A percentile compares a stretch with the other conserved stretches of the same genome.
Conservation (phyloP, 2,797 vertebrate genomes). For the Megalops cyprinoides region DNA sequence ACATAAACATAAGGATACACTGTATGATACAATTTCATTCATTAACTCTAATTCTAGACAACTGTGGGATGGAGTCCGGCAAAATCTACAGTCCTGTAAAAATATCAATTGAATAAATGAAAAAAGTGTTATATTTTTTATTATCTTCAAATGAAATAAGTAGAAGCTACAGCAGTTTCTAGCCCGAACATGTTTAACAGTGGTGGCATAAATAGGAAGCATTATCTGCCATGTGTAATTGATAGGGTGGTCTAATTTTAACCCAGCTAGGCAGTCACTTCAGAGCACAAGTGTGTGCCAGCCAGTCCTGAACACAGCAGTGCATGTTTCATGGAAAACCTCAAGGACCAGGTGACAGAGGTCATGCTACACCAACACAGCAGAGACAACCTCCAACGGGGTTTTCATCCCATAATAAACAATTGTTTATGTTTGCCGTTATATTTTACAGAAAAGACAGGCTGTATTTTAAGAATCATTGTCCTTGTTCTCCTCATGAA, state of each 20-base stretch:
- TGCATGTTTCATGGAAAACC: conserved; percentile 47
- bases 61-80: neutral
- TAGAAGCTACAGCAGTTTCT: conserved; percentile 32
- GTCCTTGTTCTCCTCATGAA: neutral
- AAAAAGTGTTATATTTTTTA: conserved; percentile 38
- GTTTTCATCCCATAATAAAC: conserved; percentile 1
- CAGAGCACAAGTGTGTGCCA: conserved; percentile 53
- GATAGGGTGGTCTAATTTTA: conserved; percentile 70
- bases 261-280: conserved; percentile 61
- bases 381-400: conserved; percentile 27
- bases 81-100: neutral
- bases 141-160: conserved; percentile 27
- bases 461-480: neutral
- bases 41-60: too few relatives aligned
- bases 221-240: conserved; percentile 67
- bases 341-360: conserved; percentile 33
- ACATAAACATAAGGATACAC: too few relatives aligned
- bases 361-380: conserved; percentile 22
- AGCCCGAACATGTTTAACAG: conserved; percentile 42
- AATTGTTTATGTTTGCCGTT: neutral
- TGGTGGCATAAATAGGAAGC: conserved; percentile 57
- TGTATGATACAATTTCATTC: neutral
- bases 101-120: neutral
- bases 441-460: neutral
- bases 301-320: conserved; percentile 42